Conservation (phyloP, 2,113 vertebrate genomes). For the Takifugu flavidus region DNA sequence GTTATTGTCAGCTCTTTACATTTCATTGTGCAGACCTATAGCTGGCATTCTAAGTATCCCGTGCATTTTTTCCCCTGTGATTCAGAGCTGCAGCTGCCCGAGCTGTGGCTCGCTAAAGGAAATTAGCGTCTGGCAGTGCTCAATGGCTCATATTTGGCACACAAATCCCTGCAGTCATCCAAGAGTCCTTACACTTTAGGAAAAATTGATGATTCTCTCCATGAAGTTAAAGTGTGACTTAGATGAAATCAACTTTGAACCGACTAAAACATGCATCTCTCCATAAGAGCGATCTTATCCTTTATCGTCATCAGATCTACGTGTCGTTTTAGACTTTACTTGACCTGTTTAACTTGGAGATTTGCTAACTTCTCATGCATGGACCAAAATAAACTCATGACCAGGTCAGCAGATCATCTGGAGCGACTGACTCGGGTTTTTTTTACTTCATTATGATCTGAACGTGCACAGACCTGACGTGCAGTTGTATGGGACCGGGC, state of each 20-base stretch:
- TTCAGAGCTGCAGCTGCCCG: constrained; percentile 66
- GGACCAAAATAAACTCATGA: no score
- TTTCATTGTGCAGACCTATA: constrained; percentile 58
- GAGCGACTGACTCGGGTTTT: neutral
- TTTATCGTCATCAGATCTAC: no score
- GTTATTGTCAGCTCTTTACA: constrained; percentile 26
- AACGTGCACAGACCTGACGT: neutral
- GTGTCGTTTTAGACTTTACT: no score
- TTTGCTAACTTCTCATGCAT: no score
- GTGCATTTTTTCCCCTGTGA: constrained; percentile 59
- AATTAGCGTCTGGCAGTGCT: constrained; percentile 50
- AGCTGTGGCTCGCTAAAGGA: constrained; percentile 59
- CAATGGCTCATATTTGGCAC: constrained; percentile 48
- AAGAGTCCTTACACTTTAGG: constrained; percentile 40
- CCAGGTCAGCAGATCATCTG: no score
- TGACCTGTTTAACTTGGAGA: no score
- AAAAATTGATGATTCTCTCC: constrained; percentile 35
- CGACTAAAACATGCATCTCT: neutral
- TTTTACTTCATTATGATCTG: neutral
- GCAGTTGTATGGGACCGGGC: neutral
- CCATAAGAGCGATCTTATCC: no score
- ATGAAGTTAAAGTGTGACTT: constrained; percentile 38
- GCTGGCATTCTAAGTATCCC: constrained; percentile 51
- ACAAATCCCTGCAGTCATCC: constrained; percentile 41
- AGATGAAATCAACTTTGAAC: constrained; percentile 51